Evolutionary conservation across 2,888 invertebrate genomes (phyloP), one percentile per base, ranked within the genome.

Genomic region (Maniola hyperantus): DNA sequence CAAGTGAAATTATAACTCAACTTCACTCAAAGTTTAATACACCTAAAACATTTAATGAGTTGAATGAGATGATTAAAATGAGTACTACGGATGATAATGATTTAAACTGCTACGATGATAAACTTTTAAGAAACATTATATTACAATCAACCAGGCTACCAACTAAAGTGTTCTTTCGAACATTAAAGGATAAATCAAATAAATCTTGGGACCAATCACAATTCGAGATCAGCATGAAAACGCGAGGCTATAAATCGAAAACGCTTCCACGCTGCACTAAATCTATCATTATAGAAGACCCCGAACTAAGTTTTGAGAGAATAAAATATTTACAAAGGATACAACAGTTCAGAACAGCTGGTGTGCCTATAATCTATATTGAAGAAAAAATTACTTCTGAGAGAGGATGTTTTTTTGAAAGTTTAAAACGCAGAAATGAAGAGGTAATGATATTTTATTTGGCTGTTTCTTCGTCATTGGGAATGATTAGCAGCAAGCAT

Each of bases 271-370:
- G 68, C 7, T 68, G 69, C 0, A 55, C 70, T n/a, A 75, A 67
- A 58, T 70, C 59, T 15, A 70, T 78, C 0, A 11, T 79, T 0
- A 57, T 77, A 6, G 80, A 80, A 66, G 68, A 75, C 1, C 70
- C 74, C 0, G 66, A 74, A 18, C 71, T 72, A 39, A 46, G 68
- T 10, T 62, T 67, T 5, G 55, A 33, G 5, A 75, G 74, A 42
- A 73, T 76, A 15, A 68, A 71, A 26, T 80, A 76, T 62, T 66
- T 80, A 2, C 53, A 72, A 0, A 58, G 69, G 61, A 74, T 79
- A 34, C 66, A 62, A 4, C 54, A 67, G 5, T 74, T 71, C 11
- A 74, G 79, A 55, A 65, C 71, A 6, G 42, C 18, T 26, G 67
- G 54, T 13, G 36, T 39, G 7, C 13, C 34, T 50, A 58, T 64